phyloP scores from a whole-genome alignment of 2,888 invertebrate genomes.

The Agonopterix arenella region DNA sequence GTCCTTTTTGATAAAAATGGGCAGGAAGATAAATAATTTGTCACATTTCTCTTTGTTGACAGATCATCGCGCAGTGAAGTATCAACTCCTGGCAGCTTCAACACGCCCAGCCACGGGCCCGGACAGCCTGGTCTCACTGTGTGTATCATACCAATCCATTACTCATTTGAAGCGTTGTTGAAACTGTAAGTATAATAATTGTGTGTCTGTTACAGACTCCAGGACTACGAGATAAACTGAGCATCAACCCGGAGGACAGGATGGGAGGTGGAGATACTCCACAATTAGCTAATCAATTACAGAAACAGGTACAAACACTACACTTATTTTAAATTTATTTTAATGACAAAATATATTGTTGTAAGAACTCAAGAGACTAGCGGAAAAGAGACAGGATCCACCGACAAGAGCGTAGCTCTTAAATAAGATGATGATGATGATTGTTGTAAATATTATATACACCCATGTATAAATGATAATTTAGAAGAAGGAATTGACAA shows the following conservation, averaged over 20 bases:
- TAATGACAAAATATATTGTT: no score
- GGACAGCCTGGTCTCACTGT: slow-evolving; percentile 40
- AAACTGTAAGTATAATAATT: not conserved
- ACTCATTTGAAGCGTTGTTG: no score
- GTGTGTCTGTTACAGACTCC: slow-evolving; percentile 65
- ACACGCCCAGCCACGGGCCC: slow-evolving; percentile 70
- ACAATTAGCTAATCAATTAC: slow-evolving; percentile 79
- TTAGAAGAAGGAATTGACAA: no score
- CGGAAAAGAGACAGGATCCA: no score
- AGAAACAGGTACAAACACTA: slow-evolving; percentile 75
- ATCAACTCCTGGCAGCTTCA: slow-evolving; percentile 76
- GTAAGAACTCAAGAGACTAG: no score
- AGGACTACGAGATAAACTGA: slow-evolving; percentile 94
- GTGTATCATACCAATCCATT: slow-evolving; percentile 16
- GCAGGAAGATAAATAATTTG: no score
- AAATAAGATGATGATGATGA: no score
- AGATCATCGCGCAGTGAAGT: slow-evolving; percentile 82
- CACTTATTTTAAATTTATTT: no score
- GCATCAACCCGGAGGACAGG: slow-evolving; percentile 94
- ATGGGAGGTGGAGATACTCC: slow-evolving; percentile 84
- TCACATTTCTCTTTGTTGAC: not conserved
- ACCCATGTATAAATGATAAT: no score
- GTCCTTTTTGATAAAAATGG: no score
- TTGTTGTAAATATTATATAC: no score
- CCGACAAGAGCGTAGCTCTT: no score